phyloP scores from a whole-genome alignment of 2,888 invertebrate species.

The Apodemia zela region DNA sequence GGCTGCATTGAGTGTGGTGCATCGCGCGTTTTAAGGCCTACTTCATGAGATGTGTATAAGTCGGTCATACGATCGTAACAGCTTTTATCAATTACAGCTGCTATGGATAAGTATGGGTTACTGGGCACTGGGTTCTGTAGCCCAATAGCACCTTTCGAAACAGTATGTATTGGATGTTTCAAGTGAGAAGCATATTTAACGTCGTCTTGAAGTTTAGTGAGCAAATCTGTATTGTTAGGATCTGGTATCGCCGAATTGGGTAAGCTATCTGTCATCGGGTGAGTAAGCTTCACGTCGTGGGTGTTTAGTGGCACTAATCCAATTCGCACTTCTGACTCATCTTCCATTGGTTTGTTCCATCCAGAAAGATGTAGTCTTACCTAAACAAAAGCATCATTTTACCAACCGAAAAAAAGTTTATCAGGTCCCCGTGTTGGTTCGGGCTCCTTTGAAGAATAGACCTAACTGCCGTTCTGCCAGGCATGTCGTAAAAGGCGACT shows the following conservation, averaged over 20 bases:
- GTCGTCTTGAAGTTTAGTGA: not conserved
- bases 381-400: conserved; percentile 37
- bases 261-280: conserved; percentile 47
- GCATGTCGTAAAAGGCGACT: no score
- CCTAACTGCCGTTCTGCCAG: no score
- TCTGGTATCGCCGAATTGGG: conserved; percentile 46
- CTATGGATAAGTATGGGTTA: conserved; percentile 20
- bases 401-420: no score
- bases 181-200: not conserved
- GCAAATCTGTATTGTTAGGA: conserved; percentile 14
- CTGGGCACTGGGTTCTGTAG: not conserved
- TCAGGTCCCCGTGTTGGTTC: no score
- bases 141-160: not conserved
- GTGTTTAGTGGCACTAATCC: conserved; percentile 47
- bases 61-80: conserved; percentile 23
- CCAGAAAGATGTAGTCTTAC: conserved; percentile 52
- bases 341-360: conserved; percentile 50
- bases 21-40: conserved; percentile 16
- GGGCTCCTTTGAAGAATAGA: no score
- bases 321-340: conserved; percentile 52
- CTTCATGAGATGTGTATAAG: conserved; percentile 20
- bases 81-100: conserved; percentile 19
- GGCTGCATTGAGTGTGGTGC: conserved; percentile 17
- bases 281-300: conserved; percentile 30
- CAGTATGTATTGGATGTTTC: not conserved